phyloP scores from a whole-genome alignment of 2,888 invertebrate species.

The Scaptomyza cyrtandrae region DNA sequence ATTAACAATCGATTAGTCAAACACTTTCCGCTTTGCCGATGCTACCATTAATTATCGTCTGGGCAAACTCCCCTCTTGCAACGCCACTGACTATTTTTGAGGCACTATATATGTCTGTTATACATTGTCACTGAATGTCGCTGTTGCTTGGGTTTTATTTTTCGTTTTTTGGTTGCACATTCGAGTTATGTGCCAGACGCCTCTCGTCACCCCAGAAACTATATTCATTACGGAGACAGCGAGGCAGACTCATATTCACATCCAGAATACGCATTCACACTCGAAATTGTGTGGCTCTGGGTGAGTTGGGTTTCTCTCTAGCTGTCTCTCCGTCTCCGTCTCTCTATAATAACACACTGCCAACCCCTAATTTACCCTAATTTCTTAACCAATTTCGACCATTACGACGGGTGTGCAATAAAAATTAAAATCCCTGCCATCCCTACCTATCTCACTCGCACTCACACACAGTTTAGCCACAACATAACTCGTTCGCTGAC shows the following conservation, averaged over 20 bases:
- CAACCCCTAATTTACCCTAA: constrained; percentile 83
- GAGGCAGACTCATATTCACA: constrained; percentile 32
- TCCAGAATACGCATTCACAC: constrained; percentile 12
- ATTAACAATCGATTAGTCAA: constrained; percentile 80
- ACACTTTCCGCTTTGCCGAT: constrained; percentile 69
- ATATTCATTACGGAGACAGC: constrained; percentile 16
- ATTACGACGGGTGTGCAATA: constrained; percentile 81
- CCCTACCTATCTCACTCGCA: not conserved
- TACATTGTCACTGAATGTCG: constrained; percentile 34
- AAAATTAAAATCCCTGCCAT: constrained; percentile 79
- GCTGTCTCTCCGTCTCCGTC: constrained; percentile 26
- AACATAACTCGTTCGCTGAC: constrained; percentile 73
- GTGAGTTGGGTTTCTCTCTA: constrained; percentile 11
- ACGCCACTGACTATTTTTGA: constrained; percentile 38
- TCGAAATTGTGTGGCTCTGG: constrained; percentile 31
- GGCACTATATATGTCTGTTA: constrained; percentile 40
- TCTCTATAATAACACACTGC: constrained; percentile 77
- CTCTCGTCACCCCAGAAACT: constrained; percentile 33
- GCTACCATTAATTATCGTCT: constrained; percentile 70
- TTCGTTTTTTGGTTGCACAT: constrained; percentile 19
- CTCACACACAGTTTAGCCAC: constrained; percentile 26
- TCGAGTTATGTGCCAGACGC: constrained; percentile 54
- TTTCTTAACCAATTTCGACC: constrained; percentile 82
- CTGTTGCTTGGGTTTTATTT: not conserved
- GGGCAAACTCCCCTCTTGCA: constrained; percentile 61